Conservation (phyloP, 1,140 invertebrate species). For the Caerostris darwini region DNA sequence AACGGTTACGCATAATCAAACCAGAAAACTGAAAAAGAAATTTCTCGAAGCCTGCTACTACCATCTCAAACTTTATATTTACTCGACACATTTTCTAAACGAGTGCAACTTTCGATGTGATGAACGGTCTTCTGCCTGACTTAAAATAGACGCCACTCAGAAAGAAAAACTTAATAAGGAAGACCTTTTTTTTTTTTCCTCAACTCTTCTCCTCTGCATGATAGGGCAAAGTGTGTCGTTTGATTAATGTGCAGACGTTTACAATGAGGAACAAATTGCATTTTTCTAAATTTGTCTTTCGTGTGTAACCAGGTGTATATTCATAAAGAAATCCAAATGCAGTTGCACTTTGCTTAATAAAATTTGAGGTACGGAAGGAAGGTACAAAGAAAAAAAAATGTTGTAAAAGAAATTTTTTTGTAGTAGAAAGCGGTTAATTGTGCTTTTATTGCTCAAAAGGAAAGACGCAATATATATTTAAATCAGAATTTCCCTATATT, state of each 20-base stretch:
- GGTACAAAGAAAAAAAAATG: not conserved
- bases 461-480: not conserved
- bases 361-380: not conserved
- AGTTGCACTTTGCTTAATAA: slow-evolving; percentile 65
- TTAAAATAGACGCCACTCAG: slow-evolving; percentile 53
- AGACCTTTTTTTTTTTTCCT: not conserved
- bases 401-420: not conserved
- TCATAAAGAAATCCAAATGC: slow-evolving; percentile 57
- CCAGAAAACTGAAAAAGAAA: not conserved
- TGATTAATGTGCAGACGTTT: slow-evolving; percentile 67
- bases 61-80: slow-evolving; percentile 48
- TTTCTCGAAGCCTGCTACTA: not conserved
- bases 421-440: slow-evolving; percentile 17
- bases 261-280: slow-evolving; percentile 73
- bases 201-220: not conserved
- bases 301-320: slow-evolving; percentile 59
- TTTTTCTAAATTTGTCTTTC: slow-evolving; percentile 67
- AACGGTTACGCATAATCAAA: not conserved
- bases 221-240: slow-evolving; percentile 60
- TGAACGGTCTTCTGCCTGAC: slow-evolving; percentile 57
- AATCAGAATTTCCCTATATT: too few species aligned
- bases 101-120: slow-evolving; percentile 1
- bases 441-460: not conserved
- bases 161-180: slow-evolving; percentile 23
- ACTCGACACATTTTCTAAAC: slow-evolving; percentile 14